Conservation (phyloP, 1,140 invertebrate species). For the Pseudobourletiella spinata region DNA sequence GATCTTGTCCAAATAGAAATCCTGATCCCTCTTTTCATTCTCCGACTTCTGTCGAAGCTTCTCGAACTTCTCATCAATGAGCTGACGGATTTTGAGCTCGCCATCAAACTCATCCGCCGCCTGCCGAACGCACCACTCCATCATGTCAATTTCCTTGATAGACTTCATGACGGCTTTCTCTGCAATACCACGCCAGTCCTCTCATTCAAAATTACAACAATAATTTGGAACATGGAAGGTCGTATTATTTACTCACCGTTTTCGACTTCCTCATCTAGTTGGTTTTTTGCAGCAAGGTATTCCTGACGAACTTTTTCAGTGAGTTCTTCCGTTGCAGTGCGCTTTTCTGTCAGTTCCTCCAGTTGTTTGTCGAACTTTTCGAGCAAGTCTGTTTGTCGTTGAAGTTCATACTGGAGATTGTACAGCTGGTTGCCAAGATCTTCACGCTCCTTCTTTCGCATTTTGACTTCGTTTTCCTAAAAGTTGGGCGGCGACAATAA, state of each 20-base stretch:
- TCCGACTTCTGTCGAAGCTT: constrained; percentile 24
- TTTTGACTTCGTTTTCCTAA: constrained; percentile 28
- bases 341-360: constrained; percentile 41
- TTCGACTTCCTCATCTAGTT: constrained; percentile 40
- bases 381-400: constrained; percentile 45
- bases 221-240: background rate
- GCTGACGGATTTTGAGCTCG: constrained; percentile 44
- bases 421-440: constrained; percentile 44
- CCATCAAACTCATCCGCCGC: constrained; percentile 46
- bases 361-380: constrained; percentile 45
- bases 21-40: constrained; percentile 29
- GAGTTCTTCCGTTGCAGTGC: constrained; percentile 37
- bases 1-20: constrained; percentile 33
- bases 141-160: constrained; percentile 24
- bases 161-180: constrained; percentile 15
- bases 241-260: constrained; percentile 15
- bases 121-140: constrained; percentile 39
- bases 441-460: constrained; percentile 42
- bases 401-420: constrained; percentile 46
- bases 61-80: constrained; percentile 41
- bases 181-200: constrained; percentile 32
- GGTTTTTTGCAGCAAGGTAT: constrained; percentile 39
- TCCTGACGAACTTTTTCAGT: constrained; percentile 39
- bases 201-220: no score
- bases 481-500: no score